Evolutionary conservation across 1,140 invertebrate species (phyloP), one percentile per base, ranked within the genome.

Genomic region (Oreohelix idahoensis): DNA sequence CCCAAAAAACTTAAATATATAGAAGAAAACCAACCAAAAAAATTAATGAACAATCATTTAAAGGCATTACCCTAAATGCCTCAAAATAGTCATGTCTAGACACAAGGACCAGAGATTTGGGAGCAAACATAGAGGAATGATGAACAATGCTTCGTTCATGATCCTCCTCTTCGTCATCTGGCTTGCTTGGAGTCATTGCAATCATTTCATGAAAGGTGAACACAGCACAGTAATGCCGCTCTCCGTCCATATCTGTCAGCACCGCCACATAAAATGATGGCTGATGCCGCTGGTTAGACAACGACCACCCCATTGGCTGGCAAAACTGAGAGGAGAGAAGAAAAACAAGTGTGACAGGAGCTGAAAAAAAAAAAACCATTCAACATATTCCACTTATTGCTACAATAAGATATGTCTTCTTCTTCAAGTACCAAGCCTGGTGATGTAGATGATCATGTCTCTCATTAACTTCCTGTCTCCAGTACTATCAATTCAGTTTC

Each of bases 221-320:
- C 92, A 97, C 98, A 69, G 97, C 97, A 94, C 97, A 98, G 93
- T 99, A 99, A 93, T 98, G 97, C 75, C 97, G 94, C 92, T 98
- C 97, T 73, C 97, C 98, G 93, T 98, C 97, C 88, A 98, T 96
- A 93, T 99, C 97, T 81, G 98, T 99, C 87, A 99, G 94, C 83
- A 99, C 98, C 32, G 97, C 98, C 73, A 98, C 96, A 93, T 98
- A 99, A 94, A 98, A 99, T 88, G 96, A 95, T 29, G 98, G 98
- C 91, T 98, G 97, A 93, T 97, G 96, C 85, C 96, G 95, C 93
- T 97, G 96, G 81, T 95, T 96, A 32, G 97, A 97, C 80, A 99
- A 94, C 81, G 95, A 94, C 98, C 98, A 99, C 95, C 98, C 98
- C 85, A 89, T 86, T 32, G 98, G 98, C 93, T 99, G 98, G 93